phyloP scores from a whole-genome alignment of 2,113 vertebrate genomes.

The Psettodes erumei region DNA sequence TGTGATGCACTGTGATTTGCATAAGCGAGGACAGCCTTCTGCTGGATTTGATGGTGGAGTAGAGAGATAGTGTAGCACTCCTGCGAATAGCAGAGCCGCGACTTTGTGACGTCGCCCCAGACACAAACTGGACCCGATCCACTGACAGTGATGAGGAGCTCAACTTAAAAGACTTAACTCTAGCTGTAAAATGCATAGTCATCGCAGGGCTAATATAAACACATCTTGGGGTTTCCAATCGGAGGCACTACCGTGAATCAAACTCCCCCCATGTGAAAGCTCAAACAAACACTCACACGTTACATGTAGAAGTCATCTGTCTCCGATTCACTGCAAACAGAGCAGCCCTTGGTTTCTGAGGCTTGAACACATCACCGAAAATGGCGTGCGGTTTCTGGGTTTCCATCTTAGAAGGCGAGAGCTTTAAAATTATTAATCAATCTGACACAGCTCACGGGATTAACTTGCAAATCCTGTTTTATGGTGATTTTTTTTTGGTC shows the following conservation, averaged over 20 bases:
- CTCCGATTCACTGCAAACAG: slow-evolving; percentile 34
- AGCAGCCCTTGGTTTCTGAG: slow-evolving; percentile 25
- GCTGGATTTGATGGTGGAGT: not conserved
- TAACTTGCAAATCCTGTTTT: slow-evolving; percentile 42
- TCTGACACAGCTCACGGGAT: slow-evolving; percentile 37
- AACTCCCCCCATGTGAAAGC: slow-evolving; percentile 38
- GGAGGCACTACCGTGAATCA: slow-evolving; percentile 20
- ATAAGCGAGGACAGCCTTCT: slow-evolving; percentile 15
- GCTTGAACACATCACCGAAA: slow-evolving; percentile 44
- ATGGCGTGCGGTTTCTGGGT: not conserved
- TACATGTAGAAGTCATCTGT: slow-evolving; percentile 49
- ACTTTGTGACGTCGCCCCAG: slow-evolving; percentile 7
- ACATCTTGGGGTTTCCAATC: slow-evolving; percentile 44
- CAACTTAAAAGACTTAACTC: not conserved
- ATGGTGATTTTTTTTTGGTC: slow-evolving; percentile 8
- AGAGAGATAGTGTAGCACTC: not conserved
- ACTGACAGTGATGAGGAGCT: not conserved
- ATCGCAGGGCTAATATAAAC: slow-evolving; percentile 11
- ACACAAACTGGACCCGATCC: not conserved
- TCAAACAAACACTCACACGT: slow-evolving; percentile 42
- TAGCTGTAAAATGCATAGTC: not conserved
- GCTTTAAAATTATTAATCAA: slow-evolving; percentile 39
- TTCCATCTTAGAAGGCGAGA: slow-evolving; percentile 16
- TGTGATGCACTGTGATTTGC: slow-evolving; percentile 17
- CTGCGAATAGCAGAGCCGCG: not conserved